Base-by-base conservation (phyloP, 2,888 invertebrate species). In the Prosopocoilus inquinatus region DNA sequence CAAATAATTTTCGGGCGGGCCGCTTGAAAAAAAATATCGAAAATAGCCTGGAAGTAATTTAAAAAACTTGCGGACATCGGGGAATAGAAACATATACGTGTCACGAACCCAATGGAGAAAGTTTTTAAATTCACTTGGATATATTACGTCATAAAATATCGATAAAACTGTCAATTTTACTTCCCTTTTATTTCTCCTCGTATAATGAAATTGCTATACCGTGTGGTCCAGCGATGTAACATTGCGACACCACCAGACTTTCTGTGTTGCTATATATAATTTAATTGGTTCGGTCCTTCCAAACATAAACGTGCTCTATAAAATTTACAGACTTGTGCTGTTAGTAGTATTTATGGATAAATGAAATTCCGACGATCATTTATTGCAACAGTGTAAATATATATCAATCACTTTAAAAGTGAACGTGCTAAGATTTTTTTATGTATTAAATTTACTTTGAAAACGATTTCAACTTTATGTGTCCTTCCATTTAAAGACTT, bases 91-190 rank as follows among this genome's bases (percentile, higher is more conserved):
- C 20, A 28, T 28, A 28, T 28, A 28, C 20, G 20, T 28, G 20
- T 28, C 20, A 28, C 38, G 35, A 35, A 13, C 32, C 45, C 51
- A 35, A 51, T 47, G 51, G 51, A 39, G 51, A 55, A 56, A 53
- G 50, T 57, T 57, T 56, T 57, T 56, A 59, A 59, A 59, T 59
- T 57, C 56, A 57, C 56, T 59, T 50, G 55, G 55, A 57, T 57
- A 55, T 60, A 55, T 60, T 57, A 57, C 52, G 60, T 60, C 57
- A 61, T 58, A 61, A 61, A 61, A 61, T 54, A 58, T 58, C 56
- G 49, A 61, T 61, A 61, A 58, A 61, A 58, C 56, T 56, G 53
- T 54, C 55, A 58, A 58, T 55, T 61, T 58, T 51, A 57, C 43
- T 51, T 49, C 55, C 53, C 39, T 57, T 57, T 58, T 58, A 58